Conservation (phyloP, 2,797 vertebrate genomes). For the Pangasius djambal region DNA sequence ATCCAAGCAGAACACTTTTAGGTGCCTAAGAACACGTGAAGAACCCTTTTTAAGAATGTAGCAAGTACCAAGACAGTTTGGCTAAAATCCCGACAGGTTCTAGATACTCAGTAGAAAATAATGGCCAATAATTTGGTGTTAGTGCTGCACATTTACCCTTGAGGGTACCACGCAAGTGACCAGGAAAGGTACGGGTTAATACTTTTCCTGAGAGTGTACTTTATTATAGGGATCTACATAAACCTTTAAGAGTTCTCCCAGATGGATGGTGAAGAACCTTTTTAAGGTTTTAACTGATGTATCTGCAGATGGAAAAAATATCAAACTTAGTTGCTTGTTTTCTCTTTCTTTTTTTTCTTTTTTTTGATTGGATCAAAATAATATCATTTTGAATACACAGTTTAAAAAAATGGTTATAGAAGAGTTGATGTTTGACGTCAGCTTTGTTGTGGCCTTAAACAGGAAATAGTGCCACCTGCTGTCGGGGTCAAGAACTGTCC, state of each 20-base stretch:
- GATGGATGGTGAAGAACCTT: not conserved
- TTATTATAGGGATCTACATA: not conserved
- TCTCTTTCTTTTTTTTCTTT: not conserved
- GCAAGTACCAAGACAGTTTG: not conserved
- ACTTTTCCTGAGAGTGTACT: not conserved
- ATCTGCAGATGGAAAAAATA: not conserved
- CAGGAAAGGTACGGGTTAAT: not conserved
- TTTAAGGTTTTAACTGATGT: not conserved
- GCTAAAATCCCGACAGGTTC: not conserved
- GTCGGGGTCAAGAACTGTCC: not conserved
- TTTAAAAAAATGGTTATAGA: not conserved
- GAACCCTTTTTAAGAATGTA: not conserved
- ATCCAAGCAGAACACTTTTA: not conserved
- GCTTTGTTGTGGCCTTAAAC: not conserved
- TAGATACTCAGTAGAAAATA: not conserved
- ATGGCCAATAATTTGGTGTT: not conserved
- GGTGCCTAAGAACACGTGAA: not conserved
- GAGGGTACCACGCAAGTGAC: not conserved
- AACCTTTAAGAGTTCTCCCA: not conserved
- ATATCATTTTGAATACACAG: not conserved
- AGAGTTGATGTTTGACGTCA: not conserved
- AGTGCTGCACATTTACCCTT: not conserved
- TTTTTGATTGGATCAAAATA: not conserved
- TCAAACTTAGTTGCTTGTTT: not conserved
- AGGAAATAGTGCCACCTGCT: constrained; percentile 38